Evolutionary conservation across 2,888 invertebrate species (phyloP), one percentile per base, ranked within the genome.

Genomic region (Leptopterna dolabrata): DNA sequence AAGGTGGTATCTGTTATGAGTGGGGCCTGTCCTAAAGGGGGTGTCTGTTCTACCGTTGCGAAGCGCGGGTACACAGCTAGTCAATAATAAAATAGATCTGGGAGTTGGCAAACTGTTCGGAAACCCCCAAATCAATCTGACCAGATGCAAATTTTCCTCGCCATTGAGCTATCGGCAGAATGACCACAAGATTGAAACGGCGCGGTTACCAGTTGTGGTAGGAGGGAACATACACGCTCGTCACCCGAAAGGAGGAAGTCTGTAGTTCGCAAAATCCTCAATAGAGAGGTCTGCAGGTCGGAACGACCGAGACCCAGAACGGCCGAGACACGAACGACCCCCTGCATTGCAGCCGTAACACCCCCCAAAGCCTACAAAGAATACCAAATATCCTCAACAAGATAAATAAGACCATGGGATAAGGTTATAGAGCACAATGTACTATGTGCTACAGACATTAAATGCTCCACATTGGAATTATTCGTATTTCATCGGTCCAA

Each of bases 321-420:
- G 7, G 36, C 36, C 36, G 36, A 7, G 1, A 4, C n/a, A 24
- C 63, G 63, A 11, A 78, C n/a, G 29, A 29, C 36, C 41, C 30
- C 36, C 76, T 43, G 78, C 78, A 78, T 78, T 78, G 78, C 78
- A 78, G 78, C 78, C 78, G 3, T 24, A 63, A 63, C 24, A 63
- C 55, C 16, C 76, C 14, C 19, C 43, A 41, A 43, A 14, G n/a
- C 30, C 76, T n/a, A 29, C n/a, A n/a, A n/a, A n/a, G n/a, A 29
- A 73, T 73, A 9, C 7, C 70, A 9, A 24, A 24, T 16, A 7
- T 9, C 45, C 13, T 45, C 45, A 1, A 45, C 3, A 45, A 1
- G 45, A 45, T 45, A 13, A 13, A 4, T 45, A 2, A 45, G 16
- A 4, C 45, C 43, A 43, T 43, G 43, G 43, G 13, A 45, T n/a